Evolutionary conservation across 2,797 vertebrate species (phyloP), one percentile per base, ranked within the genome.

Genomic region (Parauchenoglanis ngamensis): DNA sequence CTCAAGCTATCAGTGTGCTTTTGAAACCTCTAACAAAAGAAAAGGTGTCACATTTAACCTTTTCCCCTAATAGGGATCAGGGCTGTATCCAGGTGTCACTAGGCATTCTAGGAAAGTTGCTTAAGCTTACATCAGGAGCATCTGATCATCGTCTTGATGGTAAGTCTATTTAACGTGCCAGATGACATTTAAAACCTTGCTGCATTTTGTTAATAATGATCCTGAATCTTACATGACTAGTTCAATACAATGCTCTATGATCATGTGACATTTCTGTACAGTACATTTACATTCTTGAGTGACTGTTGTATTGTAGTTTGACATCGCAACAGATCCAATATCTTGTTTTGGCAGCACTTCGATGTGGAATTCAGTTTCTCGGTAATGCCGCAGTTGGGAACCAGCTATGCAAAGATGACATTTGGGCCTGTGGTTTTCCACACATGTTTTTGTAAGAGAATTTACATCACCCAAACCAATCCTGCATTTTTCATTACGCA

Each of bases 301-400:
- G 68, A 86, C 63, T 54, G 63, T 83, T 35, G 63, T 83, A 83
- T 68, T 68, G 63, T 68, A 83, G 61, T 61, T 81, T 81, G 54
- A 57, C 80, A 67, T 82, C 28, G 56, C 70, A 70, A 63, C 40
- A 89, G 83, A 80, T 67, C 59, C 83, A 35, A 19, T 23, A 87
- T 61, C 84, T 87, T 35, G 0, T 67, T 90, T 63, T 56, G 84
- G 46, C 89, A 96, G 96, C 95, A 85, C 92, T 96, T 57, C 94
- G 95, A 57, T 96, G 95, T 92, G 96, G 95, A 86, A 92, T 96
- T 86, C 96, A 97, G 93, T 96, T 96, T 90, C 95, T 97, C 4
- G 96, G 96, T 88, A 97, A 97, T 90, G 88, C 96, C 12, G 94
- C 95, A 0, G 96, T 95, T 57, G 96, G 95, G 91, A 96, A 96